Evolutionary conservation across 2,797 vertebrate species (phyloP).

Genomic region (Pachyuromys duprasi): DNA sequence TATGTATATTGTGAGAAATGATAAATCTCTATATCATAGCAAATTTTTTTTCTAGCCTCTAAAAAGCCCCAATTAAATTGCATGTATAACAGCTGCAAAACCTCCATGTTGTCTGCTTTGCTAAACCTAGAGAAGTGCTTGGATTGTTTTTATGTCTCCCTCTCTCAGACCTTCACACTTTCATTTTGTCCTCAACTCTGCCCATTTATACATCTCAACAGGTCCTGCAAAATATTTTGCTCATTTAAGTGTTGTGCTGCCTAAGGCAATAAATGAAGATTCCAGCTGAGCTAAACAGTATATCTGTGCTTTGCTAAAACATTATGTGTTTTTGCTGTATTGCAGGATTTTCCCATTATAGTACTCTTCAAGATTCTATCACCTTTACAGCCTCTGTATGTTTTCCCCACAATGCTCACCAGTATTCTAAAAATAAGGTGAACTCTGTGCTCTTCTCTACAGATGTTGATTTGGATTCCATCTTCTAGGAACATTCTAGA

Average conservation of each 20-base stretch:
- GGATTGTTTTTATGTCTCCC: not conserved
- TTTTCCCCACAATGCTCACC: constrained; percentile 20
- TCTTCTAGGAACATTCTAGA: not conserved
- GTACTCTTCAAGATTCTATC: constrained; percentile 66
- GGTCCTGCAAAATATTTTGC: not conserved
- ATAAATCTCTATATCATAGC: not conserved
- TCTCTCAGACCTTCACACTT: not conserved
- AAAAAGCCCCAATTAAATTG: not conserved
- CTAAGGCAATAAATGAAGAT: constrained; percentile 65
- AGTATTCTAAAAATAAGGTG: constrained; percentile 34
- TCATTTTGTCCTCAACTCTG: constrained; percentile 38
- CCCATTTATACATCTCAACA: constrained; percentile 15
- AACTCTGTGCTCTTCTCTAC: constrained; percentile 43
- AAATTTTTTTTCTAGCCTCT: not conserved
- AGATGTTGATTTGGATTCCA: constrained; percentile 56
- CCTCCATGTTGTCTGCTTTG: not conserved
- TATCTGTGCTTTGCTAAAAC: constrained; percentile 65
- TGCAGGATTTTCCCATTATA: constrained; percentile 73
- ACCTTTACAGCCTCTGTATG: constrained; percentile 38
- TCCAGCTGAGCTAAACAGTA: constrained; percentile 74
- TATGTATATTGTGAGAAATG: not conserved
- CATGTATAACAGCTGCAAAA: not conserved
- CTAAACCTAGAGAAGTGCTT: not conserved
- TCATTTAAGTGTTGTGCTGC: constrained; percentile 52
- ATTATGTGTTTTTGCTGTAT: constrained; percentile 57